A percentile compares a stretch with the other conserved stretches of the same genome.
Conservation (phyloP, 2,888 invertebrate genomes). For the Taphrorychus bicolor region DNA sequence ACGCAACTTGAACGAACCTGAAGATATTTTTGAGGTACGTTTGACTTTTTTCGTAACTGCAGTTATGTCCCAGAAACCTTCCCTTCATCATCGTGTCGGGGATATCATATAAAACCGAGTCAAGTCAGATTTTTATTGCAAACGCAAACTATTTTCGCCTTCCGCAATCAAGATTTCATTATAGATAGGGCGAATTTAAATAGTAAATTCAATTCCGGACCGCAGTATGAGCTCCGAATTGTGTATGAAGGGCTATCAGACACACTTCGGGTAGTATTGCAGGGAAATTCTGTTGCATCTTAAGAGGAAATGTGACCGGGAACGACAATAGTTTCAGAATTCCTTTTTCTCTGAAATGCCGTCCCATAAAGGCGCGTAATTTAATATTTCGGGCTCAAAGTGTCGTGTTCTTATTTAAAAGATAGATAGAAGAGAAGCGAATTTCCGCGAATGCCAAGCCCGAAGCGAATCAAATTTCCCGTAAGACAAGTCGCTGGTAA, state of each 20-base stretch:
- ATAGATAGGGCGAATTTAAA: conserved; percentile 60
- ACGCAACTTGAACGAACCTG: too few species aligned
- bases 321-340: neutral
- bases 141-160: conserved; percentile 54
- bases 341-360: neutral
- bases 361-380: neutral
- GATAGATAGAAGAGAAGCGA: conserved; percentile 29
- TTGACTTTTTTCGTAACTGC: too few species aligned
- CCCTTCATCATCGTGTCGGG: neutral
- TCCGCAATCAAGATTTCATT: conserved; percentile 61
- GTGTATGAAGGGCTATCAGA: neutral
- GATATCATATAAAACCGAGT: neutral
- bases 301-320: neutral
- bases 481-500: conserved; percentile 4
- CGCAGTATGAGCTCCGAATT: neutral
- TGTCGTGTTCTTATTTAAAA: neutral
- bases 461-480: neutral
- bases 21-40: too few species aligned
- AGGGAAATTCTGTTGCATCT: neutral
- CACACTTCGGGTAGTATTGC: neutral
- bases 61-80: neutral
- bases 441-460: neutral
- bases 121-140: conserved; percentile 58
- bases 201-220: conserved; percentile 57
- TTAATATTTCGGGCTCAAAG: neutral